phyloP scores from a whole-genome alignment of 1,140 invertebrate species.

The Phocides pigmalion region DNA sequence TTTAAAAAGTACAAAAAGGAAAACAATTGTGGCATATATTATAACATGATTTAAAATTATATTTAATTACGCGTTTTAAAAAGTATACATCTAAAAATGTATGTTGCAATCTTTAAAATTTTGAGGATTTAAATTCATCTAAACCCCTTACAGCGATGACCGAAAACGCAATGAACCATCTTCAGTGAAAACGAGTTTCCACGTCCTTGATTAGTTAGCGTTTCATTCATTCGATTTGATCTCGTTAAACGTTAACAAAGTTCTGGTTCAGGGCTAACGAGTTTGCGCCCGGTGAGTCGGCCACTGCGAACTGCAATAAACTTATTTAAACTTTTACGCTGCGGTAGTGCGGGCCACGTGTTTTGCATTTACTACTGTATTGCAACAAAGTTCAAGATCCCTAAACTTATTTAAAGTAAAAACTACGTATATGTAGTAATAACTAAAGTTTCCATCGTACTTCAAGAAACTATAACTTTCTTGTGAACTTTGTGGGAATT shows the following conservation, averaged over 20 bases:
- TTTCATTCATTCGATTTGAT: background rate
- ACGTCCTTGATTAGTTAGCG: background rate
- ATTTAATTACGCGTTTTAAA: too few species aligned
- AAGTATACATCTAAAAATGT: too few species aligned
- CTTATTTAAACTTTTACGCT: constrained; percentile 4
- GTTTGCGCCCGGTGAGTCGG: background rate
- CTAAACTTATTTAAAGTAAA: background rate
- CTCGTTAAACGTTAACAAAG: background rate
- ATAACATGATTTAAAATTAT: too few species aligned
- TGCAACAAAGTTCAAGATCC: background rate
- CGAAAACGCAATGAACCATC: too few species aligned
- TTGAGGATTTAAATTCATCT: too few species aligned
- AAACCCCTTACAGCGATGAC: too few species aligned
- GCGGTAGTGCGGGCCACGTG: background rate
- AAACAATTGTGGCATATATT: too few species aligned
- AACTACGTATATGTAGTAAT: background rate
- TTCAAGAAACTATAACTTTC: background rate
- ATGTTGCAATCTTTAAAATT: too few species aligned
- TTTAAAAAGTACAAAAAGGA: too few species aligned
- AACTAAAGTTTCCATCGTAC: background rate
- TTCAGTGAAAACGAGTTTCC: background rate
- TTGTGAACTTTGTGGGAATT: background rate
- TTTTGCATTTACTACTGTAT: background rate
- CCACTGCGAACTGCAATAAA: constrained; percentile 5
- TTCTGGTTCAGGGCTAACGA: background rate